Evolutionary conservation across 2,797 vertebrate species (phyloP).

Genomic region (Lagodon rhomboides): DNA sequence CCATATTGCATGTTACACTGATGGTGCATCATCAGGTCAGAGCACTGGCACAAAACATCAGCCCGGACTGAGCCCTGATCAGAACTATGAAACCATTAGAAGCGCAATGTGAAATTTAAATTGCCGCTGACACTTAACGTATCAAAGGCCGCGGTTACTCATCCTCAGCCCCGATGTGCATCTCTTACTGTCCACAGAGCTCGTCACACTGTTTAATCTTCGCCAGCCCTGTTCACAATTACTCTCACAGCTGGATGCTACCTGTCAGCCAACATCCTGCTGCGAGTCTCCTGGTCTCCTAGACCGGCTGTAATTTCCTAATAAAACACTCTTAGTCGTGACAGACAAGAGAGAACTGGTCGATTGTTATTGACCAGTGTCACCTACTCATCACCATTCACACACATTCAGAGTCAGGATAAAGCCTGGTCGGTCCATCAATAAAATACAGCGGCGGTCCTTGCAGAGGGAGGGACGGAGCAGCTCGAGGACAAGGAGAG

Average conservation of each 20-base stretch:
- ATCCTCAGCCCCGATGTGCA: neutral
- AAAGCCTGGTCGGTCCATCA: neutral
- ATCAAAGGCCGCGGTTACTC: neutral
- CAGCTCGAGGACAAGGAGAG: neutral
- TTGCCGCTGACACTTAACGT: too few species aligned
- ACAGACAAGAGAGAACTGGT: constrained; percentile 8
- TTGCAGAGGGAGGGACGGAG: constrained; percentile 3
- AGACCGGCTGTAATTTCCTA: neutral
- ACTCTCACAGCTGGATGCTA: constrained; percentile 33
- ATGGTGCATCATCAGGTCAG: neutral
- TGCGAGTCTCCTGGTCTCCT: constrained; percentile 25
- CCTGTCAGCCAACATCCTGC: constrained; percentile 18
- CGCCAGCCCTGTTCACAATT: neutral
- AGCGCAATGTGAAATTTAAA: too few species aligned
- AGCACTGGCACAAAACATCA: neutral
- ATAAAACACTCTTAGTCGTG: constrained; percentile 25
- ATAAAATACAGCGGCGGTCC: neutral
- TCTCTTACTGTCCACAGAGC: neutral
- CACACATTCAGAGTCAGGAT: constrained; percentile 8
- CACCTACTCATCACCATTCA: constrained; percentile 10
- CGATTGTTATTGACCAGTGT: constrained; percentile 28
- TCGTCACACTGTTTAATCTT: constrained; percentile 11
- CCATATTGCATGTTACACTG: neutral
- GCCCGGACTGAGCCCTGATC: too few species aligned
- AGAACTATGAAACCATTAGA: too few species aligned